Evolutionary conservation across 2,113 vertebrate species (phyloP).

Genomic region (Rana temporaria): DNA sequence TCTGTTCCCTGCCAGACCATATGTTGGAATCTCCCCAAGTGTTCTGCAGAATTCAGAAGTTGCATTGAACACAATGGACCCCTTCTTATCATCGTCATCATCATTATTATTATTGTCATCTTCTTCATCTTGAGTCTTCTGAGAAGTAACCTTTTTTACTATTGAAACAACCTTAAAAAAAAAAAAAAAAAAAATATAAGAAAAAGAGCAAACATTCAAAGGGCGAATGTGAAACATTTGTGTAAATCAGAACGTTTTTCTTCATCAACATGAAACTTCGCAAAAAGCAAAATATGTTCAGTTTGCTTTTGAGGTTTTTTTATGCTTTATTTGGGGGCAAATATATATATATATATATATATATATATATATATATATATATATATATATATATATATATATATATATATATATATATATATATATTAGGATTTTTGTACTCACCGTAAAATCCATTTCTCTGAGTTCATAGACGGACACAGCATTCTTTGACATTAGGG

Average conservation of each 20-base stretch:
- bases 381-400: too few relatives aligned
- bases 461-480: too few relatives aligned
- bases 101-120: slow-evolving; percentile 78
- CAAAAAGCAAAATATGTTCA: too few relatives aligned
- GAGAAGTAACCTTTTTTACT: slow-evolving; percentile 63
- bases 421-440: too few relatives aligned
- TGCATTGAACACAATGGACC: slow-evolving; percentile 88
- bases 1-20: slow-evolving; percentile 87
- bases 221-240: neutral
- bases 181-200: too few relatives aligned
- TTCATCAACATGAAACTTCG: neutral
- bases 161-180: slow-evolving; percentile 67
- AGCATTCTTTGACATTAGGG: too few relatives aligned
- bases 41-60: slow-evolving; percentile 92
- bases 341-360: too few relatives aligned
- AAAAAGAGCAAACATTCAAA: neutral
- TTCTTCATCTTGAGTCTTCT: slow-evolving; percentile 63
- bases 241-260: neutral
- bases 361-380: too few relatives aligned
- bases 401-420: too few relatives aligned
- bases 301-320: too few relatives aligned
- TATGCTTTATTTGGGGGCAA: too few relatives aligned
- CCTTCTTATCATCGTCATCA: slow-evolving; percentile 83
- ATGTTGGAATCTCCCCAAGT: slow-evolving; percentile 90
- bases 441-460: too few relatives aligned